phyloP scores from a whole-genome alignment of 1,140 invertebrate species.

The Lepidurus couesii region DNA sequence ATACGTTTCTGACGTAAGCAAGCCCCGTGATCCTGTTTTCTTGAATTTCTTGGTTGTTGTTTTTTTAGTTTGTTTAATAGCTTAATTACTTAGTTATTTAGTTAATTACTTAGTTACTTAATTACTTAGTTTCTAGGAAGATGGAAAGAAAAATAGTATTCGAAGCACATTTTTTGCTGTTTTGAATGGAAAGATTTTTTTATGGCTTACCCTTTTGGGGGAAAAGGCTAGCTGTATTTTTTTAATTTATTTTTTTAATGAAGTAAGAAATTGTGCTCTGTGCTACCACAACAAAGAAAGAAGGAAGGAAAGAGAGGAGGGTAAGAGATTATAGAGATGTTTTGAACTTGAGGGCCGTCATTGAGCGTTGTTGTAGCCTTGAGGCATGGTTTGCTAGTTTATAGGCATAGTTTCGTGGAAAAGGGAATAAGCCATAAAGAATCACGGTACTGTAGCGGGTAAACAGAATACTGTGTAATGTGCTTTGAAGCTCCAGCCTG shows the following conservation, averaged over 20 bases:
- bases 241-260: background rate
- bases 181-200: too few relatives aligned
- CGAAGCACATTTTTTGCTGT: too few relatives aligned
- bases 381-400: background rate
- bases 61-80: too few relatives aligned
- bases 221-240: too few relatives aligned
- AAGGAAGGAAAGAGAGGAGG: background rate
- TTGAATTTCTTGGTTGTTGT: too few relatives aligned
- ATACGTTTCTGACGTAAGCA: too few relatives aligned
- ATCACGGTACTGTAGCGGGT: background rate
- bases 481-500: background rate
- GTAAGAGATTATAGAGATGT: constrained; percentile 16
- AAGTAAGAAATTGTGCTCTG: background rate
- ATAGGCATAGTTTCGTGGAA: constrained; percentile 4
- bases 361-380: background rate
- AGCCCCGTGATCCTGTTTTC: too few relatives aligned
- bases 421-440: constrained; percentile 19
- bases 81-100: too few relatives aligned
- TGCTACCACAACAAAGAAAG: background rate
- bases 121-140: too few relatives aligned
- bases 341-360: constrained; percentile 2
- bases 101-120: too few relatives aligned
- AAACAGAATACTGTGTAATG: constrained; percentile 1
- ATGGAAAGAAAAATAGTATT: too few relatives aligned
- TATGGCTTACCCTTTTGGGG: too few relatives aligned